Conservation (phyloP, 2,797 vertebrate species). For the Delichon dasypus region DNA sequence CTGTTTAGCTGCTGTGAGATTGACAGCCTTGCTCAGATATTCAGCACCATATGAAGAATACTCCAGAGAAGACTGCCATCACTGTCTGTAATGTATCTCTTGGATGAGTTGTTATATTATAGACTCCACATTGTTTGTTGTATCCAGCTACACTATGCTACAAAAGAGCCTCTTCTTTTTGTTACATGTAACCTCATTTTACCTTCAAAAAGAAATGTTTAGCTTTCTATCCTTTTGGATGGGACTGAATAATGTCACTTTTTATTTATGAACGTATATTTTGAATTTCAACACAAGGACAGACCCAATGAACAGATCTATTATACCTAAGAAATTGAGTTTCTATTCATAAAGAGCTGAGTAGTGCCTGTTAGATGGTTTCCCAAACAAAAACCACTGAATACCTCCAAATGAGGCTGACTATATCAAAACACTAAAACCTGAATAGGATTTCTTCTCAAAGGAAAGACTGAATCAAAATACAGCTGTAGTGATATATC, state of each 20-base stretch:
- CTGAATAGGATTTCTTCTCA: constrained; percentile 73
- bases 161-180: constrained; percentile 10
- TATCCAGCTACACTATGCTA: not conserved
- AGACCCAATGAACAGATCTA: constrained; percentile 55
- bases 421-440: constrained; percentile 73
- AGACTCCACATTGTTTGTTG: not conserved
- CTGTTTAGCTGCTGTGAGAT: not conserved
- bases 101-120: not conserved
- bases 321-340: constrained; percentile 70
- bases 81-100: not conserved
- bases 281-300: constrained; percentile 75
- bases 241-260: constrained; percentile 28
- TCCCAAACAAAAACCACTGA: constrained; percentile 66
- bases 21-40: not conserved
- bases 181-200: not conserved
- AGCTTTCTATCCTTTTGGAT: constrained; percentile 38
- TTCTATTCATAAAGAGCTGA: constrained; percentile 68
- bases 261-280: constrained; percentile 42
- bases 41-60: not conserved
- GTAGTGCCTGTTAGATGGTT: constrained; percentile 66
- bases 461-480: constrained; percentile 76
- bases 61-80: not conserved
- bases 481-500: constrained; percentile 58
- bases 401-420: constrained; percentile 69
- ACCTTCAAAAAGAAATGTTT: constrained; percentile 44